Percentiles rank a stretch among this genome's conserved stretches.
Conservation (phyloP, 2,113 vertebrate species). For the Mesitornis unicolor region DNA sequence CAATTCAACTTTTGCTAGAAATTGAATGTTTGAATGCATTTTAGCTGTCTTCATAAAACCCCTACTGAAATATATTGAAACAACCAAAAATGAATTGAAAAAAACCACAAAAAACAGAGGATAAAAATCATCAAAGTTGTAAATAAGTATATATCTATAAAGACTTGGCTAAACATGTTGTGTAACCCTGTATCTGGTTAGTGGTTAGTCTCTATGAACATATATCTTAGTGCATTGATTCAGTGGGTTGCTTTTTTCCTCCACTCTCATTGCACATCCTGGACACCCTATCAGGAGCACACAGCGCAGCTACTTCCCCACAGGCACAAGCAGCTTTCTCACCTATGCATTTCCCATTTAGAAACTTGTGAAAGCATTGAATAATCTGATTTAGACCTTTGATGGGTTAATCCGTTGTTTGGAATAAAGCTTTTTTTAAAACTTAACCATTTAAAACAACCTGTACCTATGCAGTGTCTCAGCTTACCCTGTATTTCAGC, state of each 20-base stretch:
- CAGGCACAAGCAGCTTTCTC: not conserved
- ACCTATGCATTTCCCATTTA: not conserved
- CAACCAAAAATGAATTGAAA: not conserved
- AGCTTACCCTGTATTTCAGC: not conserved
- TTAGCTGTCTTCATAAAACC: not conserved
- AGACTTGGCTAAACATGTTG: not conserved
- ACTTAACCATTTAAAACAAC: not conserved
- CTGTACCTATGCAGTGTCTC: not conserved
- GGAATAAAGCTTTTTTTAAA: not conserved
- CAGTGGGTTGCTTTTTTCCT: fast-evolving
- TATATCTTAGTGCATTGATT: fast-evolving
- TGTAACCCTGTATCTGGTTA: not conserved
- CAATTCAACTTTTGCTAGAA: not conserved
- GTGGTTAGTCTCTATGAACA: not conserved
- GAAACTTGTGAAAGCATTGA: not conserved
- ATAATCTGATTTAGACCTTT: not conserved
- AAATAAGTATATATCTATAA: not conserved
- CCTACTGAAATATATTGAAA: not conserved
- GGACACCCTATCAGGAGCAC: not conserved
- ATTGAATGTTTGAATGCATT: not conserved
- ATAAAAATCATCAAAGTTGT: not conserved
- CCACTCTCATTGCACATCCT: no score
- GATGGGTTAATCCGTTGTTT: not conserved
- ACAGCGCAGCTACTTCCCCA: no score
- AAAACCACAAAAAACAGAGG: not conserved